Evolutionary conservation across 2,888 invertebrate species (phyloP), one percentile per base, ranked within the genome.

Genomic region (Eurytoma adleriae): DNA sequence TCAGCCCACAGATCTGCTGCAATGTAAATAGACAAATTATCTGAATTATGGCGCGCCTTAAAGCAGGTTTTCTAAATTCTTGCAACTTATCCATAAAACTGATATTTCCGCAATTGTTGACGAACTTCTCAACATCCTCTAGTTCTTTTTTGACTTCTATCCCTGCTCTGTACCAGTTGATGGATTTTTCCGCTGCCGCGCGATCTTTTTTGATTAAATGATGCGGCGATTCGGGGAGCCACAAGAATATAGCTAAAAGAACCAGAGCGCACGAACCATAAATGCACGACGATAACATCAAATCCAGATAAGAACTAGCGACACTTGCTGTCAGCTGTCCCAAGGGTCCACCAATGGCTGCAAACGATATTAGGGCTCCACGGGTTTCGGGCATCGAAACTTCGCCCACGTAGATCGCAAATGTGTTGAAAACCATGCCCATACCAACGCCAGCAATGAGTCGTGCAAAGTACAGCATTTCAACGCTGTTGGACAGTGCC

Each of bases 141-240:
- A 79, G 4, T 27, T 82, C 82, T 0, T 24, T 18, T 0, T 82
- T 79, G 1, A 82, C 79, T 3, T 64, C 70, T 18, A 12, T 24
- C 1, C 79, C 82, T 13, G 59, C 66, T 54, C 82, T 70, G 52
- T 82, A 82, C 82, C 79, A 82, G 12, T 66, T 7, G 3, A 82
- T 79, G 1, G 82, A 77, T 5, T 70, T 73, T 40, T 62, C 67
- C 0, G 82, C 82, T 10, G 24, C 16, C 4, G 73, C 62, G 4
- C 24, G 64, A 0, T 76, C 30, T 16, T 27, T 16, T 52, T 73
- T 79, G 7, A 82, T 18, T 7, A 79, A 52, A 48, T 88, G 54
- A 61, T 90, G 84, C 0, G 90, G 89, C 7, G 89, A 87, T 14
- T 87, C 86, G 0, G 90, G 89, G 13, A 89, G 82, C 3, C 85